phyloP scores from a whole-genome alignment of 2,888 invertebrate genomes.

The Exocentrus adspersus region DNA sequence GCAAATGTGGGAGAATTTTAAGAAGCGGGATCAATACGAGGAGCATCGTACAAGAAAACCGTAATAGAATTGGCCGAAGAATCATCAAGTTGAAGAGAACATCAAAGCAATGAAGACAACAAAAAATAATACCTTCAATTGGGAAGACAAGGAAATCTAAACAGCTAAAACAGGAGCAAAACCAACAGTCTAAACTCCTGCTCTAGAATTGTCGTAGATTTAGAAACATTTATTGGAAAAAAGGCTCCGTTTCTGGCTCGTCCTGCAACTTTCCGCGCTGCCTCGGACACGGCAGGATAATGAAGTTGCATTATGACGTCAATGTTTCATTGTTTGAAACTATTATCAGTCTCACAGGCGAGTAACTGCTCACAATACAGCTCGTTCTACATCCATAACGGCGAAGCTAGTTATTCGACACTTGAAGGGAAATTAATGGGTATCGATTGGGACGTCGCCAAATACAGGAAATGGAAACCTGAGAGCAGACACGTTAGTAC shows the following conservation, averaged over 20 bases:
- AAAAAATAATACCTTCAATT: no score
- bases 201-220: no score
- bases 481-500: no score
- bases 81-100: no score
- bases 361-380: conserved; percentile 54
- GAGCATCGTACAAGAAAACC: no score
- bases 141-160: no score
- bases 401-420: conserved; percentile 44
- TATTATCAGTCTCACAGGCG: conserved; percentile 55
- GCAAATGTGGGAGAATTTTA: neutral
- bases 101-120: no score
- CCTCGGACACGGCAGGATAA: conserved; percentile 19
- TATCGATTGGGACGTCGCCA: conserved; percentile 42
- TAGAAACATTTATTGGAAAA: no score
- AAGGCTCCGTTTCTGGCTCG: conserved; percentile 3
- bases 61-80: no score
- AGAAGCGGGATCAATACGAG: neutral
- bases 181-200: no score
- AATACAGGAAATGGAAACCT: neutral
- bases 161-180: no score
- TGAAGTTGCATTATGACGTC: conserved; percentile 24
- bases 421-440: conserved; percentile 49
- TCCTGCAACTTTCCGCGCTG: conserved; percentile 9
- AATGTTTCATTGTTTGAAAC: conserved; percentile 28
- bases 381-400: conserved; percentile 42